A percentile compares a stretch with the other conserved stretches of the same genome.
These are phyloP conservation scores for Cliona cf. orientalis DNA, from an alignment of 37 sponge, comb jelly and placozoan genomes.

Conservation along the genomic window DNA sequence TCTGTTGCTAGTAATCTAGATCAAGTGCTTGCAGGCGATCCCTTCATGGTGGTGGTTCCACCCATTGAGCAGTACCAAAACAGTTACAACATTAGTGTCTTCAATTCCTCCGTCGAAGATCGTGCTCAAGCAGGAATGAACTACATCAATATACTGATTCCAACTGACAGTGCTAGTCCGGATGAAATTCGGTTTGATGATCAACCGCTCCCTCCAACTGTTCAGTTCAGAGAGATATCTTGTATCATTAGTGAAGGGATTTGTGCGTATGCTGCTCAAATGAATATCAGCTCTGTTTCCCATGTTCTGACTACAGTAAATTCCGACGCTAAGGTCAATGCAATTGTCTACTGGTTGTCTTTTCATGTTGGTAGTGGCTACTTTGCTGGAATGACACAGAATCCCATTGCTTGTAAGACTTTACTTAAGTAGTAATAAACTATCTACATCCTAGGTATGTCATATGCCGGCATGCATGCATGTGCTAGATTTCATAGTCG, in stretches of 20 bases:
- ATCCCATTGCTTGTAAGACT: conserved; percentile 29
- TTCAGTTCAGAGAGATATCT: background rate
- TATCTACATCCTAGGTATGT: background rate
- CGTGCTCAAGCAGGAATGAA: background rate
- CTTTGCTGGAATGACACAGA: conserved; percentile 23
- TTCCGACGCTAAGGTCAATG: background rate
- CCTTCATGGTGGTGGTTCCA: conserved; percentile 57
- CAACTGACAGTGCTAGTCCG: background rate
- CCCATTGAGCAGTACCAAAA: conserved; percentile 55
- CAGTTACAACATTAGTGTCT: conserved; percentile 1
- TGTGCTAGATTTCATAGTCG: background rate
- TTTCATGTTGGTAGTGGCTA: conserved; percentile 10
- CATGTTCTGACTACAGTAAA: conserved; percentile 1
- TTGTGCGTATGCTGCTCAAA: conserved; percentile 32
- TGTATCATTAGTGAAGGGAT: conserved; percentile 14
- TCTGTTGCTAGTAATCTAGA: conserved; percentile 47
- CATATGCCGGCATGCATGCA: too few species aligned
- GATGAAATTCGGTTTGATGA: conserved; percentile 18
- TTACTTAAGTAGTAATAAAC: too few species aligned
- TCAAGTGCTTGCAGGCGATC: conserved; percentile 11
- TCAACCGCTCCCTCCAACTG: background rate
- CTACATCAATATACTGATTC: conserved; percentile 39
- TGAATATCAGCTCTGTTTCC: background rate
- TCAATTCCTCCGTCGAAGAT: background rate
- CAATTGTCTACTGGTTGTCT: conserved; percentile 10